Evolutionary conservation across 2,888 invertebrate species (phyloP), one percentile per base, ranked within the genome.

Genomic region (Macroteleia sp.): DNA sequence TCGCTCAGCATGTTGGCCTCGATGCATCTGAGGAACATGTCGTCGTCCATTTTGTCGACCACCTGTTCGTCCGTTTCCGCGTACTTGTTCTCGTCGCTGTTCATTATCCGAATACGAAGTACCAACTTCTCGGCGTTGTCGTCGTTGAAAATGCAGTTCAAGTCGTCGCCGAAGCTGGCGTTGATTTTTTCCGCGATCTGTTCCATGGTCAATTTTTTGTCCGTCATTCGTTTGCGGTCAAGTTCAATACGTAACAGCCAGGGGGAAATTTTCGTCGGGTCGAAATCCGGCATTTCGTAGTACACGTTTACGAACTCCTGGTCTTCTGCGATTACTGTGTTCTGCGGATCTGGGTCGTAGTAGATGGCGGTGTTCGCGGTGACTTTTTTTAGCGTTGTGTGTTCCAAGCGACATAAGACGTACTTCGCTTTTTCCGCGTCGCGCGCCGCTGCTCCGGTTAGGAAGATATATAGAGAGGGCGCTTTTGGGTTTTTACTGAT

Each of bases 201-300:
- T 93, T 99, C 99, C 99, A 99, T 99, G 1, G 99, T 99, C 82
- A 99, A 92, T 92, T 99, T 99, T 89, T 99, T 99, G 92, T 99
- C 99, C 10, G 98, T 98, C 98, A 99, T 99, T 87, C 99, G 94
- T 92, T 99, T 99, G 66, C 99, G 95, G 92, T 99, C 99, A 69
- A 99, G 93, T 90, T 99, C 99, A 83, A 99, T 98, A 93, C 99
- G 97, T 41, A 99, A 92, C 32, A 99, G 92, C 99, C 99, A 99
- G 0, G 99, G 98, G 0, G 99, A 99, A 82, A 99, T 98, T 85
- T 98, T 95, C 0, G 98, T 97, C 0, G 99, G 98, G 91, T 99
- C 99, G 91, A 99, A 99, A 92, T 99, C 99, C 10, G 99, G 99
- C 99, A 99, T 99, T 93, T 99, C 99, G 90, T 99, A 99, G 91